Evolutionary conservation across 2,113 vertebrate species (phyloP).

Genomic region (Leucosticte australis): DNA sequence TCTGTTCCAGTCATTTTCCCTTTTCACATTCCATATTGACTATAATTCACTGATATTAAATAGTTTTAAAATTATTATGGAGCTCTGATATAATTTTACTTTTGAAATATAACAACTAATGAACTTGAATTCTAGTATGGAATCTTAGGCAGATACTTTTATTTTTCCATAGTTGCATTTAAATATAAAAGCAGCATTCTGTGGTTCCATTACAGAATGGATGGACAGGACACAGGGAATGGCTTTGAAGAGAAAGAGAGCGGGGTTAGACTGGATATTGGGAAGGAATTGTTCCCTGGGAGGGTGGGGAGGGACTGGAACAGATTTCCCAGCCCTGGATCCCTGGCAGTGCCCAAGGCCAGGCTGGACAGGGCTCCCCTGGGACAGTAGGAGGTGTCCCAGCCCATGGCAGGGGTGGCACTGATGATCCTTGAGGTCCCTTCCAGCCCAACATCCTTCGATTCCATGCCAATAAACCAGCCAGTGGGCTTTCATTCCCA

Average conservation of each 20-base stretch:
- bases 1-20: not conserved
- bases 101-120: not conserved
- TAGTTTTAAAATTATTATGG: not conserved
- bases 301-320: not conserved
- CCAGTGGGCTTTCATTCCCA: not conserved
- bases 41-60: not conserved
- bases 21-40: not conserved
- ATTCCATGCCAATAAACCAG: accelerated
- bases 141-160: not conserved
- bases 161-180: not conserved
- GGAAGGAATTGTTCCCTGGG: not conserved
- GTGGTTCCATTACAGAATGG: not conserved
- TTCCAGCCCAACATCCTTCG: not conserved
- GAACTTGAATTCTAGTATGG: not conserved
- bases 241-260: not conserved
- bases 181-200: not conserved
- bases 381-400: not conserved
- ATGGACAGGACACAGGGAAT: not conserved
- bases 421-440: not conserved
- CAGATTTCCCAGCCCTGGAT: not conserved
- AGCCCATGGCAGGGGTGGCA: not conserved
- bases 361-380: not conserved
- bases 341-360: not conserved
- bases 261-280: not conserved
- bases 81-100: not conserved